Base-by-base conservation (phyloP, 2,113 vertebrate species). In the Limnothrissa miodon region DNA sequence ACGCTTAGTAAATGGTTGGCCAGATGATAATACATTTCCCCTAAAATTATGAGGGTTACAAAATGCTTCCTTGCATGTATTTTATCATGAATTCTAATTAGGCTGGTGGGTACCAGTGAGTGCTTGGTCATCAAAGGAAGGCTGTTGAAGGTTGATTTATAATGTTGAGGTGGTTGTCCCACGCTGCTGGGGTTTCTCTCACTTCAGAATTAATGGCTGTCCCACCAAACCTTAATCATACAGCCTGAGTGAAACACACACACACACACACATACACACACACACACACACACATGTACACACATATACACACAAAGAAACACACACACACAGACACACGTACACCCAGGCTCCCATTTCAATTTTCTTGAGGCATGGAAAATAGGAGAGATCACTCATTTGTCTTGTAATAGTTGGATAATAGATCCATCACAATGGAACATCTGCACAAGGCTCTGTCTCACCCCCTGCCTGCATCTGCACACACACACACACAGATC, bases 381-480 rank as follows among this genome's bases (percentile, higher is more conserved):
- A 88, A 88, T 88, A 86, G 87, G 94, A 96, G 96, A 96, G 96
- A 98, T 97, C 95, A 95, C 96, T 96, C 97, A 98, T 99, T 98
- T 98, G 97, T 98, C 97, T 99, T 99, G 96, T 99, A 99, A 99
- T 98, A 96, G 97, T 95, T 95, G 96, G 94, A 98, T 99, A 99
- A 99, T 98, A 99, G 97, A 98, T 98, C 96, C 95, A 98, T 98
- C 98, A 99, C 96, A 95, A 96, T 95, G 96, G 97, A 98, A 88
- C 87, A 88, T 95, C 95, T 95, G 85, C 85, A 89, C 86, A 85
- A 74, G 44, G 66, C 66, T 74, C 66, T 74, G 25, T 66, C 66
- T 74, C 66, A 74, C 66, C 66, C 29, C 66, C 66, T 29, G 11
- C 66, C 29, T 33, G 25, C 66, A 74, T 59, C 56, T 23, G n/a